phyloP scores from a whole-genome alignment of 2,888 invertebrate species.

The Phasia obesa region DNA sequence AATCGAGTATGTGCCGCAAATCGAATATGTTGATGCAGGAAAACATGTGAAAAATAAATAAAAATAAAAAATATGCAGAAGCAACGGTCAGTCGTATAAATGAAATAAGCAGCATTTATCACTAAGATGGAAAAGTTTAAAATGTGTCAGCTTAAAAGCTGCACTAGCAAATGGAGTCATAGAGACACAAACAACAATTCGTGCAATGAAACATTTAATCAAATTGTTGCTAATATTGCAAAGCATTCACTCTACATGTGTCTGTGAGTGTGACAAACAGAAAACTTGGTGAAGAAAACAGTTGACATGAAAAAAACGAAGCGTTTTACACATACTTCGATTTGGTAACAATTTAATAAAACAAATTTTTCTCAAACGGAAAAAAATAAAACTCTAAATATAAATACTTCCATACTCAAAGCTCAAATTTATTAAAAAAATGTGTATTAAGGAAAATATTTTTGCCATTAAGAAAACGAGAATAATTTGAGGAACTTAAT shows the following conservation, averaged over 20 bases:
- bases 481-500: too few species aligned
- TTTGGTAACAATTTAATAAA: too few species aligned
- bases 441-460: too few species aligned
- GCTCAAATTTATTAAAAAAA: too few species aligned
- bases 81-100: constrained; percentile 25
- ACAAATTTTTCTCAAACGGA: too few species aligned
- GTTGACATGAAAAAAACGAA: too few species aligned
- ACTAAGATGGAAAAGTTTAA: constrained; percentile 12
- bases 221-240: neutral
- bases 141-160: constrained; percentile 39
- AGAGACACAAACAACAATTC: neutral
- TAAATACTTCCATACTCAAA: too few species aligned
- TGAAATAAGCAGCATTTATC: constrained; percentile 22
- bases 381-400: too few species aligned
- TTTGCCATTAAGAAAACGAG: too few species aligned
- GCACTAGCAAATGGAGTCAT: neutral
- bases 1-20: constrained; percentile 24
- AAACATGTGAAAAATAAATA: neutral
- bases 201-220: constrained; percentile 24
- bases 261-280: neutral
- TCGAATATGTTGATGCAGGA: constrained; percentile 21
- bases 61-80: too few species aligned
- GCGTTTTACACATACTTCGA: too few species aligned
- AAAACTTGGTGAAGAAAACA: too few species aligned
- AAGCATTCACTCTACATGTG: neutral